Evolutionary conservation across 2,888 invertebrate species (phyloP), one percentile per base, ranked within the genome.

Genomic region (Pachydiplax longipennis): DNA sequence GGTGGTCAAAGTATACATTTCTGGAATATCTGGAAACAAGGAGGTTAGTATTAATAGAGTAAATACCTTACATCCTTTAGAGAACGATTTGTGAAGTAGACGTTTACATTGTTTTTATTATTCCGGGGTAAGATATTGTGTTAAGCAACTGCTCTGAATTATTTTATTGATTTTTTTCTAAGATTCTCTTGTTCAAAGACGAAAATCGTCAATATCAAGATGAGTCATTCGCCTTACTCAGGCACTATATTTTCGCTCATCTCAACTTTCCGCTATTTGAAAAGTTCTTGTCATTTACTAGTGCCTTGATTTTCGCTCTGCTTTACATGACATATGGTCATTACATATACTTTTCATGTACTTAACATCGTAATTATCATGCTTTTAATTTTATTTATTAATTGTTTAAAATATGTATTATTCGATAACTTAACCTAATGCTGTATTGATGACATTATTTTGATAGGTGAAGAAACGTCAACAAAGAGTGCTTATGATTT

Each of bases 391-490:
- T 53, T 18, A 3, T 15, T 18, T 53, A 18, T 18, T 53, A 53
- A 18, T 53, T 18, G 18, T 53, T 53, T 53, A 53, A 18, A 4
- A 18, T 15, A 18, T 44, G 5, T 6, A 18, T 53, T 53, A 12
- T 53, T 53, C 2, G 18, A 18, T 18, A 53, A 53, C 18, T 0
- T 18, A 73, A 13, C 12, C 25, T 3, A 10, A 65, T n/a, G 2
- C n/a, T 25, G 2, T 1, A 25, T 31, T 1, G 3, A 6, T 73
- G 13, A 25, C n/a, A 73, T 91, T 53, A 37, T 91, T 91, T 92
- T 92, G 73, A 94, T 94, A 99, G 99, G 98, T 99, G 92, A 98
- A 98, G 94, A 99, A 99, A 94, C 96, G 98, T 92, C 99, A 99
- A 94, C 98, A 98, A 94, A 96, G 98, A 92, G 98, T 99, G 91